A percentile compares a stretch with the other conserved stretches of the same genome.
phyloP scores from a whole-genome alignment of 1,140 invertebrate genomes.

The Halesus radiatus region DNA sequence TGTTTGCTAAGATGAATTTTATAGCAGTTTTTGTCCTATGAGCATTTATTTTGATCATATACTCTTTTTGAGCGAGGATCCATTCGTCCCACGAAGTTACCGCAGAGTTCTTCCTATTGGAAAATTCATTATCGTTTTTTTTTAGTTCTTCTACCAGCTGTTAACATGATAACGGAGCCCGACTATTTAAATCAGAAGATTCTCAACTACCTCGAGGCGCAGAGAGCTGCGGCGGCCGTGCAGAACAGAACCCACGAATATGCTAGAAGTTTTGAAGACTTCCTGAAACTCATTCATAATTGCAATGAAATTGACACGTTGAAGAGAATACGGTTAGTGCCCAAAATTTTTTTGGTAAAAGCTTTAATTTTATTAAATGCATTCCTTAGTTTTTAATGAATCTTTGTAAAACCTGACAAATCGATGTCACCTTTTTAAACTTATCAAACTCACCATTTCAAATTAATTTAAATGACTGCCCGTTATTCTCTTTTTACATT shows the following conservation, averaged over 20 bases:
- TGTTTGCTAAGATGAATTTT: too few relatives aligned
- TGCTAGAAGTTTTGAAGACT: conserved; percentile 91
- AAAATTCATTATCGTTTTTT: conserved; percentile 50
- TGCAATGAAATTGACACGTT: conserved; percentile 86
- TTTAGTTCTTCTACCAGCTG: conserved; percentile 86
- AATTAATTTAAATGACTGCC: background rate
- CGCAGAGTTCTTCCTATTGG: too few relatives aligned
- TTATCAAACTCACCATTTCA: background rate
- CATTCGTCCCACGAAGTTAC: too few relatives aligned
- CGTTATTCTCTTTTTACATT: too few relatives aligned
- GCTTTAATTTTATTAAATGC: too few relatives aligned
- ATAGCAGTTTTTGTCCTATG: too few relatives aligned
- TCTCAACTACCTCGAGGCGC: conserved; percentile 84
- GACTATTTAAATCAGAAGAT: conserved; percentile 93
- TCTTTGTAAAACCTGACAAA: too few relatives aligned
- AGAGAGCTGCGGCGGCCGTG: conserved; percentile 83
- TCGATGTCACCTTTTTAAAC: too few relatives aligned
- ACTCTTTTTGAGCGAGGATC: too few relatives aligned
- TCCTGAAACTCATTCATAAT: conserved; percentile 87
- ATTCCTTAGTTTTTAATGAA: too few relatives aligned
- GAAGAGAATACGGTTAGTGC: conserved; percentile 79
- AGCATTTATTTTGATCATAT: too few relatives aligned
- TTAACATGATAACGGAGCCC: conserved; percentile 88
- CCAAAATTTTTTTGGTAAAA: background rate
- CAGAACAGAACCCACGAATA: conserved; percentile 88